These are phyloP conservation scores for Leptosomus discolor DNA, from an alignment of 2,113 vertebrate genomes.

Conservation along the genomic window DNA sequence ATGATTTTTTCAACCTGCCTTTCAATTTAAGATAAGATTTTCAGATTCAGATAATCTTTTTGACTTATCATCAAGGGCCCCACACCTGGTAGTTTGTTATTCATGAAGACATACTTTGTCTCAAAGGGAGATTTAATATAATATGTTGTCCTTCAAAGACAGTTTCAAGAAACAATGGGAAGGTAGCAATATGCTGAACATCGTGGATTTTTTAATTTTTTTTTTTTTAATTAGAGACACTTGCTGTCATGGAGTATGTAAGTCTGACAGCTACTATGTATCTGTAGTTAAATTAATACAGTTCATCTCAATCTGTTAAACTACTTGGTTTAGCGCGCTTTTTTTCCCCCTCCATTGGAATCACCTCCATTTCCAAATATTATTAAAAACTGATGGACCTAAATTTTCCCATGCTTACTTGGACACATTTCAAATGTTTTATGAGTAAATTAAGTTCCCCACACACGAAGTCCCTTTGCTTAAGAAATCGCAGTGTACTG, in stretches of 20 bases:
- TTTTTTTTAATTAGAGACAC: neutral
- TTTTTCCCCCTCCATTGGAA: neutral
- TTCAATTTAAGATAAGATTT: neutral
- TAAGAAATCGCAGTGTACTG: constrained; percentile 10
- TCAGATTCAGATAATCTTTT: neutral
- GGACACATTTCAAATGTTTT: neutral
- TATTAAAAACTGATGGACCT: neutral
- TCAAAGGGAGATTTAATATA: neutral
- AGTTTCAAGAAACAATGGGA: neutral
- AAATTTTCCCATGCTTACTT: constrained; percentile 1
- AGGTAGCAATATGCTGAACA: neutral
- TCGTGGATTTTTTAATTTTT: too few species aligned
- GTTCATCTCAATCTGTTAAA: neutral
- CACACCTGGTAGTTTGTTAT: neutral
- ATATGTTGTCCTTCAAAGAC: neutral
- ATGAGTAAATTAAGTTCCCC: constrained; percentile 4
- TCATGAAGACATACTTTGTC: neutral
- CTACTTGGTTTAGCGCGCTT: neutral
- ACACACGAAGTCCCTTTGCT: constrained; percentile 4
- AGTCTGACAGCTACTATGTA: neutral
- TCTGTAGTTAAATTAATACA: neutral
- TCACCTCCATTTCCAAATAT: neutral
- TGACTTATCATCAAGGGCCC: neutral
- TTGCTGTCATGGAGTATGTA: neutral
- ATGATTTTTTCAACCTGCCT: neutral